These are phyloP conservation scores for Apis mellifera DNA, from an alignment of 1,140 invertebrate species.

Conservation along the genomic window DNA sequence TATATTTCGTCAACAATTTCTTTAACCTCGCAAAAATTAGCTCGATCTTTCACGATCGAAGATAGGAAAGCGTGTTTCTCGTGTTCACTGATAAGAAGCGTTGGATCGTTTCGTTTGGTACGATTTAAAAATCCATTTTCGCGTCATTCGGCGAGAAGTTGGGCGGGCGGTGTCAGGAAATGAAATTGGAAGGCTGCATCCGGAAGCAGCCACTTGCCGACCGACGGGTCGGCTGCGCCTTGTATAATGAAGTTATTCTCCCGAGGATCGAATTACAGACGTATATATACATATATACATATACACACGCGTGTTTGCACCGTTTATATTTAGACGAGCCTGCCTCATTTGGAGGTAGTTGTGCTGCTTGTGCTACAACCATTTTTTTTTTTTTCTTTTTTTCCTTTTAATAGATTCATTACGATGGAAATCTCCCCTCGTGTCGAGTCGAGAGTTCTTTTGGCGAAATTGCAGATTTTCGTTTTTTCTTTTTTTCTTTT, in stretches of 20 bases:
- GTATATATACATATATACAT: too few species aligned
- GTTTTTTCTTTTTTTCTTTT: too few species aligned
- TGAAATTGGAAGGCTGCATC: slow-evolving; percentile 43
- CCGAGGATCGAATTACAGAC: slow-evolving; percentile 58
- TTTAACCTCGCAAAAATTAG: background rate
- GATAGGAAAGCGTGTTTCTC: background rate
- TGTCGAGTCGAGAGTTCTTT: background rate
- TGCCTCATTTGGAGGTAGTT: too few species aligned
- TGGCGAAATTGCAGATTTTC: background rate
- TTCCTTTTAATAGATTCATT: background rate
- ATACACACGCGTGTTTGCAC: slow-evolving; percentile 41
- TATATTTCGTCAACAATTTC: too few species aligned
- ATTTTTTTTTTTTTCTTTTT: background rate
- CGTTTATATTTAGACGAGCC: slow-evolving; percentile 20
- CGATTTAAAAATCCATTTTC: slow-evolving; percentile 58
- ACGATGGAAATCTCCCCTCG: background rate
- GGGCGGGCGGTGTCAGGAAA: slow-evolving; percentile 19
- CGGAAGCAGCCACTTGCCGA: slow-evolving; percentile 43
- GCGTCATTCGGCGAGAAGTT: slow-evolving; percentile 39
- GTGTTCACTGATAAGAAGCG: slow-evolving; percentile 29
- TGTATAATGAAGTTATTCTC: slow-evolving; percentile 71
- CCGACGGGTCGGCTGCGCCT: slow-evolving; percentile 59
- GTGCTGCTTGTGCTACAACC: too few species aligned
- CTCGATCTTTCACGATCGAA: background rate
- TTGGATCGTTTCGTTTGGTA: slow-evolving; percentile 5